Conservation (phyloP, 2,797 vertebrate genomes). For the Poeciliopsis presidionis region DNA sequence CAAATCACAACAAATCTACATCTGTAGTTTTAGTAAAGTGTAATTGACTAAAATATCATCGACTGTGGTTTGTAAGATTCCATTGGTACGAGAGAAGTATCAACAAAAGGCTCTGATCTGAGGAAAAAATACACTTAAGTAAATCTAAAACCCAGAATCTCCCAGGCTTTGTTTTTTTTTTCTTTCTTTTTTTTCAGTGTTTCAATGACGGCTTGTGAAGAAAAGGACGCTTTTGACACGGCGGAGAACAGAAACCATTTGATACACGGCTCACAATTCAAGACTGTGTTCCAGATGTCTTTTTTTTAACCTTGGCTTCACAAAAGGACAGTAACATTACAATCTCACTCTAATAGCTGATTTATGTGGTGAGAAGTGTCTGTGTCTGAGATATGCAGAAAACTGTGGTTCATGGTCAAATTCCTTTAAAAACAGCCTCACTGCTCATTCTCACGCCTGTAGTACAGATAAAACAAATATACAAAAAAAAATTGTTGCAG, state of each 20-base stretch:
- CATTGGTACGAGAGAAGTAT: neutral
- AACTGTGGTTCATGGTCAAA: conserved; percentile 34
- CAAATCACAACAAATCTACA: neutral
- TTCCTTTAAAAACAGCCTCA: conserved; percentile 14
- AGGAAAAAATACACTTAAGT: neutral
- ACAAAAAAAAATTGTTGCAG: conserved; percentile 4
- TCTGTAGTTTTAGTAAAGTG: neutral
- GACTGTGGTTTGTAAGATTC: neutral
- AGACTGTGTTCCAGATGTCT: conserved; percentile 24
- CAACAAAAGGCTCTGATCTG: neutral
- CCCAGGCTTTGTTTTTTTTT: neutral
- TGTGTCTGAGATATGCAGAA: conserved; percentile 21
- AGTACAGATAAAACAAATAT: conserved; percentile 1
- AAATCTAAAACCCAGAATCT: neutral
- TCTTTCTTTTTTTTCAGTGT: neutral
- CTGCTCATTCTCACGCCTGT: conserved; percentile 31
- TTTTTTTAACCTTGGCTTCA: conserved; percentile 25
- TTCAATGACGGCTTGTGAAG: neutral
- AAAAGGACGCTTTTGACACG: conserved; percentile 5
- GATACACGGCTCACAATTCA: conserved; percentile 29
- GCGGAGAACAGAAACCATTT: conserved; percentile 10
- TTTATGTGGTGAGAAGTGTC: conserved; percentile 28
- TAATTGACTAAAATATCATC: neutral
- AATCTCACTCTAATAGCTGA: conserved; percentile 18
- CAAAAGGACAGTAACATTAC: conserved; percentile 23